Conservation (phyloP, 2,888 invertebrate species). For the Eupithecia subumbrata region DNA sequence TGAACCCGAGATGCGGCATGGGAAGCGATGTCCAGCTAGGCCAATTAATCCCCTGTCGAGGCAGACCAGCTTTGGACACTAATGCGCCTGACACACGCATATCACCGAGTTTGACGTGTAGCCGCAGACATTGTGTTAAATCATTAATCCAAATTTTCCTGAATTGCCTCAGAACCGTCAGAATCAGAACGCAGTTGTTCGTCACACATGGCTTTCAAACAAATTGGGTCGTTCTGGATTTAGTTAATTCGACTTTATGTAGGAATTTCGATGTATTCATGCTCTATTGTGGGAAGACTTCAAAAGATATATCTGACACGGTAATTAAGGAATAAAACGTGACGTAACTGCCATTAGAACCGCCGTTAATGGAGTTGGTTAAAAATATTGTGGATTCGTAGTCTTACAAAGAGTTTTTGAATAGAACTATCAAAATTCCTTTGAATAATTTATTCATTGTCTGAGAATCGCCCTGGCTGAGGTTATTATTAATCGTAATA, state of each 20-base stretch:
- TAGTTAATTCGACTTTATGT: slow-evolving; percentile 21
- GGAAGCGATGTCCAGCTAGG: slow-evolving; percentile 53
- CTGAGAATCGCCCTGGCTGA: slow-evolving; percentile 1
- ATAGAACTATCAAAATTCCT: neutral
- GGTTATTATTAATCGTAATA: slow-evolving; percentile 10
- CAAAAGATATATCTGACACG: slow-evolving; percentile 26
- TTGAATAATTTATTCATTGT: neutral
- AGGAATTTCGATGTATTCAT: slow-evolving; percentile 17
- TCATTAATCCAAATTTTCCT: slow-evolving; percentile 29
- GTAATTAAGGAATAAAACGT: slow-evolving; percentile 23
- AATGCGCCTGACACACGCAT: slow-evolving; percentile 43
- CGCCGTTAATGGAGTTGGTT: neutral
- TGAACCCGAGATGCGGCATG: slow-evolving; percentile 57
- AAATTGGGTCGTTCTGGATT: slow-evolving; percentile 28
- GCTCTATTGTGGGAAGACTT: slow-evolving; percentile 16
- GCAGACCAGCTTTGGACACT: slow-evolving; percentile 49
- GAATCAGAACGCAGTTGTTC: slow-evolving; percentile 23
- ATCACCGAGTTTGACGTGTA: slow-evolving; percentile 45
- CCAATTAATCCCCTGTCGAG: slow-evolving; percentile 52
- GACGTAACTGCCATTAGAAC: slow-evolving; percentile 21
- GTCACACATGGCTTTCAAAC: slow-evolving; percentile 25
- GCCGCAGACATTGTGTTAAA: slow-evolving; percentile 41
- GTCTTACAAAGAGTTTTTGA: neutral
- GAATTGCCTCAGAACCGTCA: slow-evolving; percentile 16
- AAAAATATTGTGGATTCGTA: slow-evolving; percentile 10